Evolutionary conservation across 2,888 invertebrate species (phyloP).

Genomic region (Drosophila silvestris): DNA sequence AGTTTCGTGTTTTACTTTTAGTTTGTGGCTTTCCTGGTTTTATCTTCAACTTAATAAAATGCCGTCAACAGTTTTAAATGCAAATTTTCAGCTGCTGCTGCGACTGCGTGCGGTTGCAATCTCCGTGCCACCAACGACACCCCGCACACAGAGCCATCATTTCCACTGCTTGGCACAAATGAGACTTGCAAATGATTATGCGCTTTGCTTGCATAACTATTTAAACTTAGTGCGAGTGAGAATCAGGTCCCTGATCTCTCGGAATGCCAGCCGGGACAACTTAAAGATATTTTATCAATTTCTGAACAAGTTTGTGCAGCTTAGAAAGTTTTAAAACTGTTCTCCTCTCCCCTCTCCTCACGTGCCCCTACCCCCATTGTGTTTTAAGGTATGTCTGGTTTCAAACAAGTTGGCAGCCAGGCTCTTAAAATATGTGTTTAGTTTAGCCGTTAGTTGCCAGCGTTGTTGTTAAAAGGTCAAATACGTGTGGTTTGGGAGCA

Average conservation of each 20-base stretch:
- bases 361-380: not conserved
- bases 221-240: conserved; percentile 45
- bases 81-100: conserved; percentile 71
- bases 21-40: conserved; percentile 82
- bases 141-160: not conserved
- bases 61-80: conserved; percentile 82
- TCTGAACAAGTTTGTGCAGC: conserved; percentile 63
- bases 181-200: conserved; percentile 80
- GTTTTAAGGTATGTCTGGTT: conserved; percentile 31
- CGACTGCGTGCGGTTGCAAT: conserved; percentile 62
- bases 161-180: conserved; percentile 66
- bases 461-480: conserved; percentile 61
- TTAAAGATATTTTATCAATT: conserved; percentile 80
- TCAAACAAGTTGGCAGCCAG: conserved; percentile 34
- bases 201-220: conserved; percentile 57
- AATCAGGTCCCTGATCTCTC: conserved; percentile 13
- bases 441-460: conserved; percentile 35
- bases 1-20: conserved; percentile 80
- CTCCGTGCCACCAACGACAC: conserved; percentile 19
- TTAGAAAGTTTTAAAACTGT: conserved; percentile 56
- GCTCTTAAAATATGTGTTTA: conserved; percentile 50
- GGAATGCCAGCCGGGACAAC: conserved; percentile 53
- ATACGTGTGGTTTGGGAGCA: conserved; percentile 40
- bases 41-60: conserved; percentile 81
- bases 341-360: not conserved